A percentile compares a stretch with the other conserved stretches of the same genome.
Evolutionary conservation across 2,797 vertebrate genomes (phyloP).

Genomic region (Sphaeramia orbicularis): DNA sequence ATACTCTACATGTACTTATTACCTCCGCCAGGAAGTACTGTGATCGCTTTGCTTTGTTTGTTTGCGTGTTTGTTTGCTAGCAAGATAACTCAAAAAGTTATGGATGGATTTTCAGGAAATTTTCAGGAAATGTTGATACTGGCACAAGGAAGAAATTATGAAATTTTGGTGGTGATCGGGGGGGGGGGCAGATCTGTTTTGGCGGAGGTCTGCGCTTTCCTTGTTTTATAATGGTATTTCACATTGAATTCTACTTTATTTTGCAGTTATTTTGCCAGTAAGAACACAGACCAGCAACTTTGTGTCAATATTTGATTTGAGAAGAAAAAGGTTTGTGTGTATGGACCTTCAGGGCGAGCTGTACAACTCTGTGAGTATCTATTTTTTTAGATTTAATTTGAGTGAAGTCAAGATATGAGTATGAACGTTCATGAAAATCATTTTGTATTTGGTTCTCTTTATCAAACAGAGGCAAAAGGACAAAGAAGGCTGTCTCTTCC

Average conservation of each 20-base stretch:
- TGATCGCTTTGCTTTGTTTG: too few species aligned
- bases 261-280: constrained; percentile 84
- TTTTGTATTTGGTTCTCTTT: constrained; percentile 65
- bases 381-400: background rate
- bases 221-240: too few species aligned
- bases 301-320: constrained; percentile 88
- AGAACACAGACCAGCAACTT: constrained; percentile 80
- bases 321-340: constrained; percentile 87
- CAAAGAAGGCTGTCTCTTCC: constrained; percentile 83
- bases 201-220: too few species aligned
- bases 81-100: too few species aligned
- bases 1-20: too few species aligned
- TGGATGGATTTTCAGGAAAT: too few species aligned
- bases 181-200: too few species aligned
- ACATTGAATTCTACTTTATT: background rate
- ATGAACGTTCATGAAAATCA: constrained; percentile 2
- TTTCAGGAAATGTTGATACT: too few species aligned
- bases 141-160: too few species aligned
- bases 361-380: constrained; percentile 89
- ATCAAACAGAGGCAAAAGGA: constrained; percentile 82
- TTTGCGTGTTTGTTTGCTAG: too few species aligned
- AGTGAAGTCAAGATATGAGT: background rate
- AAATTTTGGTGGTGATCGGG: too few species aligned
- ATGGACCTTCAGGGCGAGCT: constrained; percentile 84
- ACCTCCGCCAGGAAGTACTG: too few species aligned